These are phyloP conservation scores for Halocaridina rubra DNA, from an alignment of 2,888 invertebrate species.

Conservation along the genomic window DNA sequence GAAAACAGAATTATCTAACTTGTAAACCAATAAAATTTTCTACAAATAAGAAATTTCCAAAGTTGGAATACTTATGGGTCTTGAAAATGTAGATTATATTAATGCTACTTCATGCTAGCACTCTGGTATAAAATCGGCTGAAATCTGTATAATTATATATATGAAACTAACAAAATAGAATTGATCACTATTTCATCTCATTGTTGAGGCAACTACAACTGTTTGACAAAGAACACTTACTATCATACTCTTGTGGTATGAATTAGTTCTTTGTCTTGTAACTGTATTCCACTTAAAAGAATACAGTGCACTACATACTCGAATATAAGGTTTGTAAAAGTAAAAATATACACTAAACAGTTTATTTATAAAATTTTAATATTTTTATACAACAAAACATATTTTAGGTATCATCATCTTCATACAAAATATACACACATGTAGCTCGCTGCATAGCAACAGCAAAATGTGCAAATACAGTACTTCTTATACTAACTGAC, in stretches of 20 bases:
- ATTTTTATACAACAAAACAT: conserved; percentile 35
- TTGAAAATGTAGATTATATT: no score
- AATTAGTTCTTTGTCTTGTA: neutral
- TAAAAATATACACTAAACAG: neutral
- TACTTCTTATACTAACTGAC: conserved; percentile 15
- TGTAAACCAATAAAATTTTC: neutral
- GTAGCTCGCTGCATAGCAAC: neutral
- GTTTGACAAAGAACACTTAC: neutral
- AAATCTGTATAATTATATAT: neutral
- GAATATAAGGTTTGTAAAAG: neutral
- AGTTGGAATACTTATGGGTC: no score
- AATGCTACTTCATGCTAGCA: no score
- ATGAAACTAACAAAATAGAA: no score
- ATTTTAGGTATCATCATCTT: conserved; percentile 24
- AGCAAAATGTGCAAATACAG: conserved; percentile 18
- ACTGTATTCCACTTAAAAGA: no score
- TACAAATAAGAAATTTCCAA: neutral
- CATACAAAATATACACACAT: conserved; percentile 43
- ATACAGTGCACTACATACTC: neutral
- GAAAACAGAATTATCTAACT: neutral
- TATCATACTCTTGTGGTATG: neutral
- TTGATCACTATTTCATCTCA: neutral
- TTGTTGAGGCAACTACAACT: neutral
- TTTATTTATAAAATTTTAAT: conserved; percentile 33
- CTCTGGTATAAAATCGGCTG: neutral